phyloP scores from a whole-genome alignment of 2,113 vertebrate species.

The Sinocyclocheilus rhinocerous region DNA sequence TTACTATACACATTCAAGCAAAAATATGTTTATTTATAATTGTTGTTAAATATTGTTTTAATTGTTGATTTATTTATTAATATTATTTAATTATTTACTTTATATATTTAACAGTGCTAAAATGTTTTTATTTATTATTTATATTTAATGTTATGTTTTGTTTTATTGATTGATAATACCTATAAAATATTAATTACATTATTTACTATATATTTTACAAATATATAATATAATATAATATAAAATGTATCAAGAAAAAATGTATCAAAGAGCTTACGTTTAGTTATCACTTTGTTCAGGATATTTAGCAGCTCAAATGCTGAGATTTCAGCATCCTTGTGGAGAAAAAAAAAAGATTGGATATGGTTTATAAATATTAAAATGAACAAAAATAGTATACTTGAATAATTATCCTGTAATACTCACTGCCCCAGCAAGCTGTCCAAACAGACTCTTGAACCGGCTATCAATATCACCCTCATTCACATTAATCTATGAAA shows the following conservation, averaged over 20 bases:
- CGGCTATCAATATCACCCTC: constrained; percentile 62
- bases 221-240: too few species aligned
- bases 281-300: constrained; percentile 69
- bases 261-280: constrained; percentile 55
- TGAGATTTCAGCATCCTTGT: constrained; percentile 70
- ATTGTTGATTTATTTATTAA: too few species aligned
- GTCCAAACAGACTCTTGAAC: constrained; percentile 62
- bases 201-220: neutral
- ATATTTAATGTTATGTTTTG: neutral
- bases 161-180: neutral
- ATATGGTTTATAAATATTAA: neutral
- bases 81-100: too few species aligned
- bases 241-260: too few species aligned
- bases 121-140: too few species aligned
- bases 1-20: too few species aligned
- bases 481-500: constrained; percentile 55
- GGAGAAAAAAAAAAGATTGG: neutral
- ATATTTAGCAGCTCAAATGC: constrained; percentile 67
- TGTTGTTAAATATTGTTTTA: too few species aligned
- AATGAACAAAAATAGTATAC: neutral
- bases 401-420: neutral
- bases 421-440: constrained; percentile 68
- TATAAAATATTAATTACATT: neutral
- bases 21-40: too few species aligned
- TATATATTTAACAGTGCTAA: too few species aligned